Percentiles rank a stretch among this genome's conserved stretches.
Evolutionary conservation across 1,140 invertebrate genomes (phyloP).

Genomic region (Eubasilissa regina): DNA sequence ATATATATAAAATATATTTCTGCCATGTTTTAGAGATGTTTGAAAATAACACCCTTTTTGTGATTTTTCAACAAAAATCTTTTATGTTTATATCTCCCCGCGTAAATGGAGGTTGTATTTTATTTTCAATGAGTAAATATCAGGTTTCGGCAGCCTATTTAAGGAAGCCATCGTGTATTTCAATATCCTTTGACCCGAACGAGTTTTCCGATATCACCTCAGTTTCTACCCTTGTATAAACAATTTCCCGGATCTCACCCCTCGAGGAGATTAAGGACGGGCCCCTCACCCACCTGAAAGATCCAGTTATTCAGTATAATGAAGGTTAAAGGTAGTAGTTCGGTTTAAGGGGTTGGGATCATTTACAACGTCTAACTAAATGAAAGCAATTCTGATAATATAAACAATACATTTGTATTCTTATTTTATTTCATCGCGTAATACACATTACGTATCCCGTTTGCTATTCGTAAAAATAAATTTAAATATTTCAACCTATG

Average conservation of each 20-base stretch:
- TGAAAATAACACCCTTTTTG: too few species aligned
- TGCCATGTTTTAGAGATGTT: too few species aligned
- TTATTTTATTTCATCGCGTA: too few species aligned
- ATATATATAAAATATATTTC: too few species aligned
- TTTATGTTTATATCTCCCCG: too few species aligned
- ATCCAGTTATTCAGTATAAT: constrained; percentile 19
- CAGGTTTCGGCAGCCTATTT: constrained; percentile 2
- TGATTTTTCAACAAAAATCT: too few species aligned
- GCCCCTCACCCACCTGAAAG: constrained; percentile 13
- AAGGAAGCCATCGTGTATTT: constrained; percentile 4
- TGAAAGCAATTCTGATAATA: too few species aligned
- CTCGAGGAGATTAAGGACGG: neutral
- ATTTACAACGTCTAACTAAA: constrained; percentile 13
- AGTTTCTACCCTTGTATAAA: neutral
- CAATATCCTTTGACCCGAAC: constrained; percentile 16
- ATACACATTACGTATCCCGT: too few species aligned
- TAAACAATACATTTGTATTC: too few species aligned
- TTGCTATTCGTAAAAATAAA: too few species aligned
- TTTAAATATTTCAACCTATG: too few species aligned
- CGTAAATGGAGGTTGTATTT: neutral
- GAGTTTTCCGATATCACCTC: neutral
- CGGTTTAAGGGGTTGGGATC: constrained; percentile 6
- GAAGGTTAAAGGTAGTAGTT: constrained; percentile 13
- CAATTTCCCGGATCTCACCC: neutral
- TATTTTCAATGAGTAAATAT: constrained; percentile 22